These are phyloP conservation scores for Ophion ellenae DNA, from an alignment of 2,888 invertebrate species.

Conservation along the genomic window DNA sequence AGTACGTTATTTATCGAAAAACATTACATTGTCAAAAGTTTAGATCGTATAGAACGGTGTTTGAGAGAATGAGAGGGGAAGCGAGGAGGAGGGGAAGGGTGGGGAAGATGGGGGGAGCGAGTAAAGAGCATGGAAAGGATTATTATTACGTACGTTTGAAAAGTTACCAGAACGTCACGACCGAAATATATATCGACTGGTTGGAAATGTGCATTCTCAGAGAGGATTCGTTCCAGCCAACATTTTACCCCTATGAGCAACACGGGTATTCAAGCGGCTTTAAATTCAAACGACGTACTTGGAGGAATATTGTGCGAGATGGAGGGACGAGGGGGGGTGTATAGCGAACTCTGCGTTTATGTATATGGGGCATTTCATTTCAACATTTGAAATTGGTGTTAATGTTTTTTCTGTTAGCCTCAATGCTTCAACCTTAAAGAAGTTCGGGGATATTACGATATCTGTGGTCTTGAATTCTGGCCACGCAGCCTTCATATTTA, in stretches of 20 bases:
- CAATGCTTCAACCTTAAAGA: background rate
- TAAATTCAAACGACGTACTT: conserved; percentile 34
- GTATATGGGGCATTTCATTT: conserved; percentile 6
- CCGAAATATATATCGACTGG: conserved; percentile 8
- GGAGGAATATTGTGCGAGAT: conserved; percentile 2
- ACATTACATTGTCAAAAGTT: conserved; percentile 50
- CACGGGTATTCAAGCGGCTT: conserved; percentile 20
- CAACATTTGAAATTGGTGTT: background rate
- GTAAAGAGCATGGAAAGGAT: conserved; percentile 11
- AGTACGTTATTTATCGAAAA: conserved; percentile 61
- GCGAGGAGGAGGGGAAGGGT: background rate
- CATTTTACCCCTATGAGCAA: conserved; percentile 12
- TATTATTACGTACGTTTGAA: conserved; percentile 1
- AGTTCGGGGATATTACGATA: no score
- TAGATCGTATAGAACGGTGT: conserved; percentile 10
- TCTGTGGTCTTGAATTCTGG: no score
- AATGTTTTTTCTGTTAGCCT: background rate
- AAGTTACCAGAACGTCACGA: conserved; percentile 29
- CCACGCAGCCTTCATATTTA: no score
- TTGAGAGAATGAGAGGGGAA: background rate
- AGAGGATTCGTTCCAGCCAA: conserved; percentile 34
- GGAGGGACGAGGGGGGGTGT: background rate
- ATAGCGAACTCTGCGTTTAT: background rate
- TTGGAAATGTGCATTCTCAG: conserved; percentile 33
- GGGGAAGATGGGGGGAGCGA: background rate